Percentiles rank a stretch among this genome's conserved stretches.
Conservation (phyloP, 2,797 vertebrate genomes). For the Tiaroga cobitis region DNA sequence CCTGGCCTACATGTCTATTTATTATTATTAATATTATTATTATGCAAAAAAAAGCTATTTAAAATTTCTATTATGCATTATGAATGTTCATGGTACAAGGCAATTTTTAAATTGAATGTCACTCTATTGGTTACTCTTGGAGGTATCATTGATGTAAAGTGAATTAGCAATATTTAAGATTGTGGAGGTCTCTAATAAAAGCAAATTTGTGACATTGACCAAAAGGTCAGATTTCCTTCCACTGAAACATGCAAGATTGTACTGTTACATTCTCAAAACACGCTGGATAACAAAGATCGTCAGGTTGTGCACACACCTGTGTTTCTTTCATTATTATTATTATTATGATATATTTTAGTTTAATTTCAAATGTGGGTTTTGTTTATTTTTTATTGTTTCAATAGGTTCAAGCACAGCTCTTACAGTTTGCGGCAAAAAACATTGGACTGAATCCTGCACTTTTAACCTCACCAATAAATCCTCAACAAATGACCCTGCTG, state of each 20-base stretch:
- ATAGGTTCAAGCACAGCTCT: constrained; percentile 99
- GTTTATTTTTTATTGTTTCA: constrained; percentile 30
- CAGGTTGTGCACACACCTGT: not conserved
- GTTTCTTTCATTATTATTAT: not conserved
- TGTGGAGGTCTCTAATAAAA: too few species aligned
- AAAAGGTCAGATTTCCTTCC: not conserved
- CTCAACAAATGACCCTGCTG: constrained; percentile 99
- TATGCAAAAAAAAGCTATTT: not conserved
- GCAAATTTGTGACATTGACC: too few species aligned
- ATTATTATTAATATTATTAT: not conserved
- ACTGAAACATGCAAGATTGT: not conserved
- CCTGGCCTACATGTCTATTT: not conserved
- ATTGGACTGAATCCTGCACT: constrained; percentile 99
- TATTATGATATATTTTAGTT: not conserved
- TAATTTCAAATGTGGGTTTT: not conserved
- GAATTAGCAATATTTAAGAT: not conserved
- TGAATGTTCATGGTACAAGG: not conserved
- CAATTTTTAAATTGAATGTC: not conserved
- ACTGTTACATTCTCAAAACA: not conserved
- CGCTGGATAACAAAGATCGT: not conserved
- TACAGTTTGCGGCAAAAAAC: constrained; percentile 99
- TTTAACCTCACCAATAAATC: constrained; percentile 99
- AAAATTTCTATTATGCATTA: not conserved
- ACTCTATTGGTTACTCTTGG: not conserved
- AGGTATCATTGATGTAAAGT: not conserved